A percentile compares a stretch with the other conserved stretches of the same genome.
phyloP scores from a whole-genome alignment of 2,888 invertebrate genomes.

The Polylopha cassiicola region DNA sequence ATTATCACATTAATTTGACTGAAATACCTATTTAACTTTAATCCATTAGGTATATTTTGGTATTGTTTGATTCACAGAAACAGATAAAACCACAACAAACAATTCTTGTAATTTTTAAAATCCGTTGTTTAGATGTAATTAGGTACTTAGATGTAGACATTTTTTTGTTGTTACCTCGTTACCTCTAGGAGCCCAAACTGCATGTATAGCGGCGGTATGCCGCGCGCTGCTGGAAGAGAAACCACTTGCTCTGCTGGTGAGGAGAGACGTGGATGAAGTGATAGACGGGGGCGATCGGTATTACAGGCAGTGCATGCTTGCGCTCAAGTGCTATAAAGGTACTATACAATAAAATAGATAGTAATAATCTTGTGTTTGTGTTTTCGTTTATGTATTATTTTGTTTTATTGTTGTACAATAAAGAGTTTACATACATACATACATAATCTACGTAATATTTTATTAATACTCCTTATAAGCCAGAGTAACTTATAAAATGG shows the following conservation, averaged over 20 bases:
- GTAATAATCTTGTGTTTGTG: too few relatives aligned
- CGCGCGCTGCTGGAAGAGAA: conserved; percentile 61
- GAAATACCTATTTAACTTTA: background rate
- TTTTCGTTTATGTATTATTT: too few relatives aligned
- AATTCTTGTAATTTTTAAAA: background rate
- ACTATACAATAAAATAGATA: background rate
- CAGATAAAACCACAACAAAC: background rate
- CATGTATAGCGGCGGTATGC: conserved; percentile 58
- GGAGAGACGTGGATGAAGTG: conserved; percentile 52
- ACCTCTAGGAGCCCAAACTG: conserved; percentile 57
- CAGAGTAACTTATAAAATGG: too few relatives aligned
- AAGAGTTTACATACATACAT: too few relatives aligned
- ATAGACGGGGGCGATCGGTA: conserved; percentile 54
- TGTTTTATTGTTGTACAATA: too few relatives aligned
- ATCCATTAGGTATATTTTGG: background rate
- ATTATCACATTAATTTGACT: background rate
- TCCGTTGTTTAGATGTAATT: background rate
- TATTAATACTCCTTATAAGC: too few relatives aligned
- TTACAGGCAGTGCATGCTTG: conserved; percentile 52
- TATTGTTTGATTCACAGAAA: background rate
- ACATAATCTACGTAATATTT: too few relatives aligned
- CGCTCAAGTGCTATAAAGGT: conserved; percentile 68
- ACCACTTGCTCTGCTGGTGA: conserved; percentile 36
- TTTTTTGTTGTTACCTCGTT: background rate
- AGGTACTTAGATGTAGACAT: too few relatives aligned